These are phyloP conservation scores for Heterodera carotae DNA, from an alignment of 1,140 invertebrate species.

Conservation along the genomic window DNA sequence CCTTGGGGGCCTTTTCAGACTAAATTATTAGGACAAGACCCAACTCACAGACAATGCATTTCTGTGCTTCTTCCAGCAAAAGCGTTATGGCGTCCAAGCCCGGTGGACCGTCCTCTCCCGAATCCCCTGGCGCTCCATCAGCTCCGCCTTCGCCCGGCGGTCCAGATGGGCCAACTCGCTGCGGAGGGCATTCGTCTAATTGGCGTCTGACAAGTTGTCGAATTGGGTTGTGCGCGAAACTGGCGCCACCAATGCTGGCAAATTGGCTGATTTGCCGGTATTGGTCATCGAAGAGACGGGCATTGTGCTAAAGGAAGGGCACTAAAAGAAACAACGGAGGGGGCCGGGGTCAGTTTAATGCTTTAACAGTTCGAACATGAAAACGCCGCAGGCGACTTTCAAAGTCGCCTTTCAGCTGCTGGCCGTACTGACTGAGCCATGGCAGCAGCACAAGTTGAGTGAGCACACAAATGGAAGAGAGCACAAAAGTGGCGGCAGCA, in stretches of 20 bases:
- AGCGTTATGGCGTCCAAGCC: constrained; percentile 44
- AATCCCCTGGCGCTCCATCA: constrained; percentile 39
- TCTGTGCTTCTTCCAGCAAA: constrained; percentile 42
- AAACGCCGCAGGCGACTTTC: constrained; percentile 40
- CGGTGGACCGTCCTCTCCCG: constrained; percentile 32
- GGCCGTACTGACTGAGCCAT: constrained; percentile 32
- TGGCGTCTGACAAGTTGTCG: neutral
- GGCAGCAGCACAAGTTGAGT: constrained; percentile 45
- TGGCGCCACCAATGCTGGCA: neutral
- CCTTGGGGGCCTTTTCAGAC: constrained; percentile 34
- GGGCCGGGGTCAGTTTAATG: no score
- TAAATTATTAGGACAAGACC: neutral
- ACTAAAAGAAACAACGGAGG: no score
- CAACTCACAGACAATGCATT: constrained; percentile 33
- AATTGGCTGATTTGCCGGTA: constrained; percentile 31
- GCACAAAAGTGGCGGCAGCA: constrained; percentile 26
- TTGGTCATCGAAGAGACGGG: constrained; percentile 48
- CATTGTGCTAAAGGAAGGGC: constrained; percentile 32
- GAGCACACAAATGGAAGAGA: constrained; percentile 40
- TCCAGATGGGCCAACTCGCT: constrained; percentile 29
- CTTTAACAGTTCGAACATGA: constrained; percentile 33
- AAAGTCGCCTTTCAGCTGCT: constrained; percentile 40
- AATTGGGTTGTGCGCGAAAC: constrained; percentile 1
- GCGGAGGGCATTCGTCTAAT: constrained; percentile 41
- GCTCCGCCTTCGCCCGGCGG: constrained; percentile 24